These are phyloP conservation scores for Limnephilus auricula DNA, from an alignment of 2,888 invertebrate genomes.

Conservation along the genomic window DNA sequence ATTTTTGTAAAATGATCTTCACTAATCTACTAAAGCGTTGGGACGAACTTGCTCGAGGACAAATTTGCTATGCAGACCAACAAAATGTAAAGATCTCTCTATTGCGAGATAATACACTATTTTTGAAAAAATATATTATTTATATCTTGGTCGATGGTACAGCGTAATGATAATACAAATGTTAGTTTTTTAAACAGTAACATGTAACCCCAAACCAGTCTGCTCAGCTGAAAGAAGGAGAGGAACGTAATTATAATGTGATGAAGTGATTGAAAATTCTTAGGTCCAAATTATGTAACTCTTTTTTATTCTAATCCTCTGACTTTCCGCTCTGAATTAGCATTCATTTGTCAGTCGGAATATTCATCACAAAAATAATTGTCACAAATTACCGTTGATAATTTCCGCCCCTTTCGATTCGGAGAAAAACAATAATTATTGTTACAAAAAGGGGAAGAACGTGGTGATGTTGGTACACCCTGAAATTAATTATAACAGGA, in stretches of 20 bases:
- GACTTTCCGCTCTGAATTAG: background rate
- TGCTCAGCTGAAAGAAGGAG: background rate
- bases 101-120: too few species aligned
- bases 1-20: too few species aligned
- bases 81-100: too few species aligned
- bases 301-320: background rate
- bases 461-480: constrained; percentile 42
- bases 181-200: background rate
- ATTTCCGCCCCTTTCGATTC: constrained; percentile 58
- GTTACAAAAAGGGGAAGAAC: constrained; percentile 7
- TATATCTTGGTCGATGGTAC: too few species aligned
- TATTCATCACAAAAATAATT: constrained; percentile 65
- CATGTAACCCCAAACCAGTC: background rate
- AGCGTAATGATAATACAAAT: background rate
- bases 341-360: constrained; percentile 60
- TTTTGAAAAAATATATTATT: too few species aligned
- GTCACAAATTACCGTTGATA: constrained; percentile 64
- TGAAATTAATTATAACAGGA: constrained; percentile 60
- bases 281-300: background rate
- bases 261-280: background rate
- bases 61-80: too few species aligned
- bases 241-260: background rate
- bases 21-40: too few species aligned
- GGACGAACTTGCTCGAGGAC: too few species aligned
- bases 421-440: constrained; percentile 49